Conservation (phyloP, 2,113 vertebrate species). For the Cairina moschata region DNA sequence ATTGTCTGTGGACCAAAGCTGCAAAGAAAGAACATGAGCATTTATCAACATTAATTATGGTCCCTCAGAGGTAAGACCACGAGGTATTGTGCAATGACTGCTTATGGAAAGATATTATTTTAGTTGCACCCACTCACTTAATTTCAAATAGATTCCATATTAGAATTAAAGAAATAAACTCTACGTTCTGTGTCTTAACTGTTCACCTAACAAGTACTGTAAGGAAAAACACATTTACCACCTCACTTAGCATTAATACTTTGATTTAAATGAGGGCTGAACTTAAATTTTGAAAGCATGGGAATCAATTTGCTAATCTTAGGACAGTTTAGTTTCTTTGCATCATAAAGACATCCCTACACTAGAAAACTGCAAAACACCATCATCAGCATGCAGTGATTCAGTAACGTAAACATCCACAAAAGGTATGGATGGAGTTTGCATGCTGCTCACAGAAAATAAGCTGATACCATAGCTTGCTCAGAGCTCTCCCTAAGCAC, state of each 20-base stretch:
- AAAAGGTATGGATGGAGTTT: neutral
- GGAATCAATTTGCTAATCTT: neutral
- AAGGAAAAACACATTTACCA: neutral
- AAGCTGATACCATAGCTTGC: neutral
- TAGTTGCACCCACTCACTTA: slow-evolving; percentile 29
- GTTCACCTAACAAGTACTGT: neutral
- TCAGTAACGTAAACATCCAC: neutral
- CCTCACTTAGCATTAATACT: neutral
- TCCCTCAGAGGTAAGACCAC: neutral
- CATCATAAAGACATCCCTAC: neutral
- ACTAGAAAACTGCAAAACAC: neutral
- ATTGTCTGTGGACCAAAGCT: slow-evolving; percentile 51
- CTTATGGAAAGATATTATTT: slow-evolving; percentile 45
- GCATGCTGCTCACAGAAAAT: neutral
- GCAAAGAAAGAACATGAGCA: slow-evolving; percentile 32
- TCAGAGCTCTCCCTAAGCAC: neutral
- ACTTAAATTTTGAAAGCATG: neutral
- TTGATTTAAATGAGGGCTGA: neutral
- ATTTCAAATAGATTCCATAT: neutral
- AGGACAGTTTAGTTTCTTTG: neutral
- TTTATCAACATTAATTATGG: slow-evolving; percentile 66
- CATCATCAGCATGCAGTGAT: neutral
- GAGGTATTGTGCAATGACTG: neutral
- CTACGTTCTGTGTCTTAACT: neutral
- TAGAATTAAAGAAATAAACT: neutral